These are phyloP conservation scores for Agrenia bidenticulata DNA, from an alignment of 2,888 invertebrate species.

Conservation along the genomic window DNA sequence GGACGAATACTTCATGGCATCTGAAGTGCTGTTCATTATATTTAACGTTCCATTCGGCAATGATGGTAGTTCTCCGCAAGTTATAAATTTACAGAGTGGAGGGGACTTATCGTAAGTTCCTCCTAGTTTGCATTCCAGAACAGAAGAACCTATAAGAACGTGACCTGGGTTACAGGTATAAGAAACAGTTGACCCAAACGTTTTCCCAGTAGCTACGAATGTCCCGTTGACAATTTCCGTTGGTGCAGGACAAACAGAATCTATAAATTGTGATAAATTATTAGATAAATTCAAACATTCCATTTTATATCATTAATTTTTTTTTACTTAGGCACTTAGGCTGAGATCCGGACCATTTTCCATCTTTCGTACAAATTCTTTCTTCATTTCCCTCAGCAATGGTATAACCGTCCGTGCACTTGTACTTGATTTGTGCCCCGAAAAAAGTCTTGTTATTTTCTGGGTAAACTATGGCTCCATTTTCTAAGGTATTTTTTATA, in stretches of 20 bases:
- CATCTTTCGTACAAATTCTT: slow-evolving; percentile 76
- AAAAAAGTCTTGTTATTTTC: slow-evolving; percentile 68
- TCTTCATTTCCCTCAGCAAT: slow-evolving; percentile 65
- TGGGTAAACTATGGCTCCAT: slow-evolving; percentile 35
- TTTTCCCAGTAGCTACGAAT: slow-evolving; percentile 69
- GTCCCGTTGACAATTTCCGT: slow-evolving; percentile 63
- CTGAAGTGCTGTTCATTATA: slow-evolving; percentile 71
- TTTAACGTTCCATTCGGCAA: slow-evolving; percentile 73
- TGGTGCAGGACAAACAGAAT: slow-evolving; percentile 70
- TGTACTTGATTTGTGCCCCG: slow-evolving; percentile 73
- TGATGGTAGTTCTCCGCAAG: slow-evolving; percentile 78
- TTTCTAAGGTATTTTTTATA: slow-evolving; percentile 24
- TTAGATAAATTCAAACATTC: neutral
- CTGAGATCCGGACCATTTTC: slow-evolving; percentile 82
- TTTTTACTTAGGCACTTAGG: slow-evolving; percentile 82
- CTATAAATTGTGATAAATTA: slow-evolving; percentile 21
- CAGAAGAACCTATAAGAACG: slow-evolving; percentile 77
- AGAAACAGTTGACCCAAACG: slow-evolving; percentile 76
- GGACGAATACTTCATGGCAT: slow-evolving; percentile 62
- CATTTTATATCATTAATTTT: slow-evolving; percentile 1
- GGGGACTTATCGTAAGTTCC: slow-evolving; percentile 63
- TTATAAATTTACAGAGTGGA: slow-evolving; percentile 81
- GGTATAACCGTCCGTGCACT: slow-evolving; percentile 82
- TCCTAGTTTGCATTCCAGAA: slow-evolving; percentile 71
- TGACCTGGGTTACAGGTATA: slow-evolving; percentile 78